These are phyloP conservation scores for Baccha elongata DNA, from an alignment of 2,888 invertebrate genomes.

Conservation along the genomic window DNA sequence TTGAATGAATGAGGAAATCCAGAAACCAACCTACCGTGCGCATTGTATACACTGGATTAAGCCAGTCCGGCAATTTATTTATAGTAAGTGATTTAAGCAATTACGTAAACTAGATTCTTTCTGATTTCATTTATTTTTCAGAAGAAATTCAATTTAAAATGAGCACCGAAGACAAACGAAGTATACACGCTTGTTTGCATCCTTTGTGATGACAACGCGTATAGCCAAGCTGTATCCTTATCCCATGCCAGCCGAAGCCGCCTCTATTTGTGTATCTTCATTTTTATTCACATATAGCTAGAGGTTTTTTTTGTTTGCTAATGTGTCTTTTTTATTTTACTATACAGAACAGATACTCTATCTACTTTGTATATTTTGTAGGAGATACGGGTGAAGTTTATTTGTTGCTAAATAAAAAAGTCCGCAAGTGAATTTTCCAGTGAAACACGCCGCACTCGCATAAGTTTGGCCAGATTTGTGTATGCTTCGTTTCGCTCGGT, in stretches of 20 bases:
- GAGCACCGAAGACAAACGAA: background rate
- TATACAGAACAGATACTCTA: background rate
- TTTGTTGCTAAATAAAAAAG: constrained; percentile 42
- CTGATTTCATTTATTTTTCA: constrained; percentile 12
- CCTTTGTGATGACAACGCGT: constrained; percentile 26
- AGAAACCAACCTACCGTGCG: background rate
- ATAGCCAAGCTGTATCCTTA: background rate
- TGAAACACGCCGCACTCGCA: constrained; percentile 18
- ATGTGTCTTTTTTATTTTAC: constrained; percentile 20
- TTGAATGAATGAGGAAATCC: background rate
- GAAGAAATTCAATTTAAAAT: constrained; percentile 30
- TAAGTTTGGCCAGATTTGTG: constrained; percentile 31
- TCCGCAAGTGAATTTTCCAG: constrained; percentile 48
- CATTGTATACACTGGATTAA: background rate
- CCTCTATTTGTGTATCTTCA: constrained; percentile 18
- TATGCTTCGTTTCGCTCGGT: constrained; percentile 11
- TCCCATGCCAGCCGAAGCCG: background rate
- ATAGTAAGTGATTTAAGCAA: background rate
- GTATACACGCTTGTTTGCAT: background rate
- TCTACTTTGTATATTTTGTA: constrained; percentile 42
- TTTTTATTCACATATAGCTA: constrained; percentile 46
- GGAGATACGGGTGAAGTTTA: background rate
- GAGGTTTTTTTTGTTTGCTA: constrained; percentile 19
- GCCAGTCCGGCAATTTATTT: background rate
- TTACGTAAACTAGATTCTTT: constrained; percentile 1